A percentile compares a stretch with the other conserved stretches of the same genome.
Evolutionary conservation across 2,113 vertebrate genomes (phyloP).

Genomic region (Cyprinus carpio): DNA sequence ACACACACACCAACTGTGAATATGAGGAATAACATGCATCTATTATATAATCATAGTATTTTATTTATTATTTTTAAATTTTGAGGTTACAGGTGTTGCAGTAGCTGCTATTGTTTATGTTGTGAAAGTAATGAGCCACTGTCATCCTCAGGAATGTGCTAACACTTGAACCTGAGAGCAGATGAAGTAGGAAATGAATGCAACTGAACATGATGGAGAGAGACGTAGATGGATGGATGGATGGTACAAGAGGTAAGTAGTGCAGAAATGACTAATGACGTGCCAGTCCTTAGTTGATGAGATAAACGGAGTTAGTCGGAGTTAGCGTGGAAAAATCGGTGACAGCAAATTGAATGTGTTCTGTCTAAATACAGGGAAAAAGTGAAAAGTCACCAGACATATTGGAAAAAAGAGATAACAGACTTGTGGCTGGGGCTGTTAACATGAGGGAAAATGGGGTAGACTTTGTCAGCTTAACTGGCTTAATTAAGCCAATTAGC

Average conservation of each 20-base stretch:
- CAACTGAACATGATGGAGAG: neutral
- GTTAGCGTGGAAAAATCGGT: conserved; percentile 44
- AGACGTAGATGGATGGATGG: conserved; percentile 30
- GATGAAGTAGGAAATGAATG: conserved; percentile 15
- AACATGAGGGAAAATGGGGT: neutral
- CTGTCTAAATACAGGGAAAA: neutral
- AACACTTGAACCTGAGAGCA: conserved; percentile 20
- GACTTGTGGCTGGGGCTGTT: neutral
- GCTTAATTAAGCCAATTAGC: neutral
- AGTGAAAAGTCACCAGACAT: conserved; percentile 37
- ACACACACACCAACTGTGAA: neutral
- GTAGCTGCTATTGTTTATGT: conserved; percentile 25
- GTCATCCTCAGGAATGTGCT: conserved; percentile 8
- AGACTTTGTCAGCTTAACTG: neutral
- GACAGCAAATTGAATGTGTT: conserved; percentile 41
- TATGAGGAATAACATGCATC: neutral
- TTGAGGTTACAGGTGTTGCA: conserved; percentile 16
- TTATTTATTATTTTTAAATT: neutral
- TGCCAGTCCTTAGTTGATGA: conserved; percentile 35
- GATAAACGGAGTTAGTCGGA: conserved; percentile 41
- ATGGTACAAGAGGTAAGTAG: conserved; percentile 33
- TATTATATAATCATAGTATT: neutral
- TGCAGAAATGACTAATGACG: conserved; percentile 44
- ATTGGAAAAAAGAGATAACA: conserved; percentile 2
- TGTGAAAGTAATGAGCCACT: conserved; percentile 23